Base-by-base conservation (phyloP, 1,140 invertebrate genomes). In the Spodoptera frugiperda region DNA sequence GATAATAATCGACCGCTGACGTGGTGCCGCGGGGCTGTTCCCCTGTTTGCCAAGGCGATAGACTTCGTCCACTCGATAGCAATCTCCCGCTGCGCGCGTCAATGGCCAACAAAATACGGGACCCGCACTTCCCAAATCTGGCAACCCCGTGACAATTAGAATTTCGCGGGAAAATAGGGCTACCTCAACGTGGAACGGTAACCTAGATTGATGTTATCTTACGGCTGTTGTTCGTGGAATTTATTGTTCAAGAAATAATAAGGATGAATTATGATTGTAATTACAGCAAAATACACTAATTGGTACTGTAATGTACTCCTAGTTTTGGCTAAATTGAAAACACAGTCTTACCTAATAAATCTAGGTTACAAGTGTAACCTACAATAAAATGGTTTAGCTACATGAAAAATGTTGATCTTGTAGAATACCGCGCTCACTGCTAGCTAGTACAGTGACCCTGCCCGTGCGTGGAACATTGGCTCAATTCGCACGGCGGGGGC, bases 401-500 rank as follows among this genome's bases (percentile, higher is more conserved):
- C 33, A 10, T 10, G 9, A 39, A 39, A 8, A 39, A 63, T 6
- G n/a, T 10, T 30, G 11, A 39, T 17, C 17, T 63, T 2, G 33
- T 49, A 14, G 0, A n/a, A n/a, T 1, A 46, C n/a, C 44, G 14
- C 9, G 48, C 25, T 21, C 44, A 3, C 33, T 15, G 4, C 33
- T 2, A 30, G 1, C 15, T 49, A 61, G 8, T 25, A 48, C 25
- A 53, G 48, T 65, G 63, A 33, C 72, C 72, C 72, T 75, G 57
- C 10, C 14, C 55, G 49, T 73, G 85, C 83, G 86, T 82, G 84
- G 86, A 88, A 81, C 82, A 91, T 92, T 92, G 87, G 76, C 90
- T 84, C 86, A 92, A 92, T 92, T 90, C 90, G 89, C 78, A 78
- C 73, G 68, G 78, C 48, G 80, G 67, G 76, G 61, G 46, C 78